phyloP scores from a whole-genome alignment of 2,888 invertebrate species.

The Heliconius sara region DNA sequence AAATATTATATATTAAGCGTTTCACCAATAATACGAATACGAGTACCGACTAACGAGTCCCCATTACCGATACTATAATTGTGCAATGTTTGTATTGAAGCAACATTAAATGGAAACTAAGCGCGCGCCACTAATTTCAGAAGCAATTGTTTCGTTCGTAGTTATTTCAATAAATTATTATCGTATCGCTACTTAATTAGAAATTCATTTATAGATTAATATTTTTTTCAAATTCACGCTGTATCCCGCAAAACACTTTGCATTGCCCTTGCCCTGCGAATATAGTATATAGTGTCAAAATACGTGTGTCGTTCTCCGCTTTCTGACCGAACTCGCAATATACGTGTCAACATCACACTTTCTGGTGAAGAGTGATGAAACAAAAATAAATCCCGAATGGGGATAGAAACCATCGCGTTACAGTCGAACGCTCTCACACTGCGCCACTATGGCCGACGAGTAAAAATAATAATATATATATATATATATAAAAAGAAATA shows the following conservation, averaged over 20 bases:
- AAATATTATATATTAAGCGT: constrained; percentile 1
- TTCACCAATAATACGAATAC: constrained; percentile 11
- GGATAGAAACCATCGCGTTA: no score
- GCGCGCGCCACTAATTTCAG: constrained; percentile 27
- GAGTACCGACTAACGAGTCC: constrained; percentile 23
- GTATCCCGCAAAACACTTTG: no score
- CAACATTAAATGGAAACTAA: constrained; percentile 24
- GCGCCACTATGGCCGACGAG: no score
- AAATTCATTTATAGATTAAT: neutral
- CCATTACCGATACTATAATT: constrained; percentile 28
- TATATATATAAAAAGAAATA: no score
- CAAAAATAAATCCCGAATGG: no score
- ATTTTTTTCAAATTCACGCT: neutral
- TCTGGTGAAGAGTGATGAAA: no score
- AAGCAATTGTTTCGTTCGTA: neutral
- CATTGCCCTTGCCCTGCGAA: no score
- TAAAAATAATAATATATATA: no score
- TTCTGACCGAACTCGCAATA: no score
- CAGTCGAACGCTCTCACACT: no score
- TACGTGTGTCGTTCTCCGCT: neutral
- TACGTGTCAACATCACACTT: no score
- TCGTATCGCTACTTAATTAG: neutral
- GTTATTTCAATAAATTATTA: neutral
- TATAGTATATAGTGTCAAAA: neutral
- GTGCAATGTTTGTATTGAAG: constrained; percentile 25